Conservation (phyloP, 2,113 vertebrate genomes). For the Hemiscyllium ocellatum region DNA sequence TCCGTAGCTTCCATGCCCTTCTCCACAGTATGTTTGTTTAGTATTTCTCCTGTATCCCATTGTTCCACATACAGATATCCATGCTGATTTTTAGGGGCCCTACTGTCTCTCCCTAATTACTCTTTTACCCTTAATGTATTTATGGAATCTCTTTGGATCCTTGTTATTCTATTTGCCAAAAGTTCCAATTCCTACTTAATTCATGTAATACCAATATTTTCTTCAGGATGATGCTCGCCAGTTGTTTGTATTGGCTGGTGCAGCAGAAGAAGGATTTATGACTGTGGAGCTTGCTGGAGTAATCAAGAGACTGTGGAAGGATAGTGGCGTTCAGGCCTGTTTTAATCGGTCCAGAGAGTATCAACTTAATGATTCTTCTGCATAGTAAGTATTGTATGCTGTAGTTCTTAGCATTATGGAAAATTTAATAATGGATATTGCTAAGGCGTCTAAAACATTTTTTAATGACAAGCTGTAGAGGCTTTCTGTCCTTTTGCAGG, state of each 20-base stretch:
- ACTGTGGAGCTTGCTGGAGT: conserved; percentile 90
- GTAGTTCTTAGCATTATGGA: background rate
- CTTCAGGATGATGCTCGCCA: conserved; percentile 90
- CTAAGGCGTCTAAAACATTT: background rate
- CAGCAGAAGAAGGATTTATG: conserved; percentile 97
- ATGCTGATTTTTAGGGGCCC: too few relatives aligned
- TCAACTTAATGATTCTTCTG: conserved; percentile 96
- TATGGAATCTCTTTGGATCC: too few relatives aligned
- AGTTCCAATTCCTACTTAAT: background rate
- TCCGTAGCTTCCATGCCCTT: too few relatives aligned
- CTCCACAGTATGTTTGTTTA: too few relatives aligned
- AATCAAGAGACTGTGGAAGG: conserved; percentile 93
- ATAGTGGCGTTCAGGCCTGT: conserved; percentile 86
- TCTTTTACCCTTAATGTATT: too few relatives aligned
- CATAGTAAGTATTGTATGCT: conserved; percentile 75
- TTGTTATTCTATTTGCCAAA: too few relatives aligned
- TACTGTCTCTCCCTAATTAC: too few relatives aligned
- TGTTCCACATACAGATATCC: too few relatives aligned
- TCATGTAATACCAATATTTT: background rate
- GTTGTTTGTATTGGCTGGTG: conserved; percentile 90
- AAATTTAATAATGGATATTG: background rate
- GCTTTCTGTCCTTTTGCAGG: background rate
- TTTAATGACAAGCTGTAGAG: background rate
- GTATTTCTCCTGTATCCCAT: too few relatives aligned
- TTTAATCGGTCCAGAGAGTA: conserved; percentile 95